Evolutionary conservation across 37 sponge, comb jelly and placozoan genomes (phyloP).

Genomic region (Tethya wilhelma): DNA sequence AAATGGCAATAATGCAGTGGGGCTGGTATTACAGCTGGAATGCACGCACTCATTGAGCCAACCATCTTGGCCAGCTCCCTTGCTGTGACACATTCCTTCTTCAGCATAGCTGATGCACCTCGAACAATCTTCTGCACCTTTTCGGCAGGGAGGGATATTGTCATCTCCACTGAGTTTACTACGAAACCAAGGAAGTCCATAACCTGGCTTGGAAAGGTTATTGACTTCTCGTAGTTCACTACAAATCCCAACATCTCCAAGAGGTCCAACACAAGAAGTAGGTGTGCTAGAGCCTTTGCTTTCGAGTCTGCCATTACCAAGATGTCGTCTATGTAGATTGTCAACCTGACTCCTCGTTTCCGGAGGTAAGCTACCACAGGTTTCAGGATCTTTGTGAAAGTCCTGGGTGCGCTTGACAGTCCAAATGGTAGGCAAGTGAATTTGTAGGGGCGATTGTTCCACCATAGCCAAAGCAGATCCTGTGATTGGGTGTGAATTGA

Average conservation of each 20-base stretch:
- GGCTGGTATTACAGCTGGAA: conserved; percentile 17
- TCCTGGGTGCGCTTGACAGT: conserved; percentile 14
- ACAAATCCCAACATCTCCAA: conserved; percentile 29
- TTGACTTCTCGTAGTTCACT: conserved; percentile 24
- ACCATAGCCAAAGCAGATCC: neutral
- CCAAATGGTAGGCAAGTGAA: conserved; percentile 26
- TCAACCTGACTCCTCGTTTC: neutral
- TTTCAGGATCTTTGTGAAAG: conserved; percentile 34
- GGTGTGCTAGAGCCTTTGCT: neutral
- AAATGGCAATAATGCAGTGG: conserved; percentile 4
- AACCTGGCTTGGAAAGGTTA: conserved; percentile 17
- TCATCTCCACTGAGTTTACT: neutral
- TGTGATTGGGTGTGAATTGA: neutral
- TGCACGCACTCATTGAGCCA: neutral
- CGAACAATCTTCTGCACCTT: neutral
- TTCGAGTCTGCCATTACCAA: conserved; percentile 18
- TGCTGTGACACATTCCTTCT: neutral
- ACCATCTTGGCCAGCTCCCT: neutral
- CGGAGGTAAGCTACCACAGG: conserved; percentile 16
- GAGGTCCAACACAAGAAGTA: neutral
- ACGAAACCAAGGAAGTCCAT: conserved; percentile 53
- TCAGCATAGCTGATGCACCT: neutral
- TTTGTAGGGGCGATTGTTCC: neutral
- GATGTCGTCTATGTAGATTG: conserved; percentile 49
- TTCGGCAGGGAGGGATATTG: neutral